Evolutionary conservation across 2,888 invertebrate genomes (phyloP).

Genomic region (Epistrophe grossulariae): DNA sequence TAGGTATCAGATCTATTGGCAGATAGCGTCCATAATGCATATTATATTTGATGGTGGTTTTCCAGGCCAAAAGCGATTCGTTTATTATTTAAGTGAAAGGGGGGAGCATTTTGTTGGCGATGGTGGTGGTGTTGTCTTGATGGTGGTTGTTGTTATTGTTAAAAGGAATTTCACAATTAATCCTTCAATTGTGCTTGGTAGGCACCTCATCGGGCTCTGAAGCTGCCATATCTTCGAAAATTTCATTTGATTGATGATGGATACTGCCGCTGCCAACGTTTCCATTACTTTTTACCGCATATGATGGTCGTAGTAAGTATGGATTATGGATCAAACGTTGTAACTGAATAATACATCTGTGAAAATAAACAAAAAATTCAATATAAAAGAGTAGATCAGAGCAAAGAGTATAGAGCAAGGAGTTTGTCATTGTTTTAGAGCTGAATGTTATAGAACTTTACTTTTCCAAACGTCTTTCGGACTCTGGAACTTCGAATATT

Average conservation of each 20-base stretch:
- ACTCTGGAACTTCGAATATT: slow-evolving; percentile 80
- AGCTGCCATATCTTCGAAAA: slow-evolving; percentile 79
- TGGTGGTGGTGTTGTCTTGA: background rate
- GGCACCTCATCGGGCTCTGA: slow-evolving; percentile 64
- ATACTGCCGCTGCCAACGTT: slow-evolving; percentile 76
- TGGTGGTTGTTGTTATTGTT: background rate
- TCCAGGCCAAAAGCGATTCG: slow-evolving; percentile 55
- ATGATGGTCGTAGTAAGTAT: slow-evolving; percentile 78
- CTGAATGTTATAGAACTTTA: slow-evolving; percentile 51
- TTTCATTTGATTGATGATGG: slow-evolving; percentile 81
- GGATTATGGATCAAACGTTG: slow-evolving; percentile 80
- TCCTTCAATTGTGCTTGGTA: slow-evolving; percentile 73
- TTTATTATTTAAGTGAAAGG: slow-evolving; percentile 51
- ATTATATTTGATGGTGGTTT: background rate
- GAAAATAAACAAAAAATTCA: too few relatives aligned
- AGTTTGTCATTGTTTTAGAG: background rate
- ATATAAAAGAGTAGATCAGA: too few relatives aligned
- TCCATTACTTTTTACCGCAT: slow-evolving; percentile 65
- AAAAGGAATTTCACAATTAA: slow-evolving; percentile 24
- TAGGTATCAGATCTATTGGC: background rate
- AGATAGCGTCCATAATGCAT: slow-evolving; percentile 6
- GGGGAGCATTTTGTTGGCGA: background rate
- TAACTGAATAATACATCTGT: slow-evolving; percentile 81
- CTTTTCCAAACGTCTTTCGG: slow-evolving; percentile 81
- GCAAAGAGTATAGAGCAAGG: too few relatives aligned